Percentiles rank a stretch among this genome's conserved stretches.
Conservation (phyloP, 2,113 vertebrate species). For the Galemys pyrenaicus region DNA sequence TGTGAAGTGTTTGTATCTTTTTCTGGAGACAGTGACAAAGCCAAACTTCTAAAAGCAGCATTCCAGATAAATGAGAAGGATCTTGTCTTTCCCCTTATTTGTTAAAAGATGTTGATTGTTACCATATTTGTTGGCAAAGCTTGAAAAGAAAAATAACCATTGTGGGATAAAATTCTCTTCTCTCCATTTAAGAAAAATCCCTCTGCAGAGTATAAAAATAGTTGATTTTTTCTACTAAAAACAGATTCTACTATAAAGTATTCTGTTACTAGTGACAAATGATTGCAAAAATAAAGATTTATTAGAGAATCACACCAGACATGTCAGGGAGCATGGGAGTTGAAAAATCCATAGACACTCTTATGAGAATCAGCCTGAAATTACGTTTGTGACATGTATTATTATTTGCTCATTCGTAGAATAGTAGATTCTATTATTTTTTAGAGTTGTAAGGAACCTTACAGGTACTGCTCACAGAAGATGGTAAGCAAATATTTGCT, state of each 20-base stretch:
- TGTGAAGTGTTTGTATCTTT: background rate
- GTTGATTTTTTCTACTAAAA: background rate
- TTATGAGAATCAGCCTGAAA: background rate
- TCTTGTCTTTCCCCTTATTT: background rate
- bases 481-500: slow-evolving; percentile 44
- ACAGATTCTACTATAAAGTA: background rate
- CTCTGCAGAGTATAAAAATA: background rate
- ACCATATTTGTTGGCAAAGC: background rate
- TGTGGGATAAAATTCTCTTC: background rate
- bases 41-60: background rate
- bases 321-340: background rate
- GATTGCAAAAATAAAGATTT: background rate
- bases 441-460: background rate
- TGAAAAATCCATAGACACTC: background rate
- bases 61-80: background rate
- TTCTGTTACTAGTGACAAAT: background rate
- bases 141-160: background rate
- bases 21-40: background rate
- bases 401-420: slow-evolving; percentile 27
- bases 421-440: slow-evolving; percentile 38
- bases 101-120: background rate
- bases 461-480: background rate
- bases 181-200: background rate
- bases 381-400: background rate
- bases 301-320: background rate